Evolutionary conservation across 2,797 vertebrate genomes (phyloP).

Genomic region (Cynopterus sphinx): DNA sequence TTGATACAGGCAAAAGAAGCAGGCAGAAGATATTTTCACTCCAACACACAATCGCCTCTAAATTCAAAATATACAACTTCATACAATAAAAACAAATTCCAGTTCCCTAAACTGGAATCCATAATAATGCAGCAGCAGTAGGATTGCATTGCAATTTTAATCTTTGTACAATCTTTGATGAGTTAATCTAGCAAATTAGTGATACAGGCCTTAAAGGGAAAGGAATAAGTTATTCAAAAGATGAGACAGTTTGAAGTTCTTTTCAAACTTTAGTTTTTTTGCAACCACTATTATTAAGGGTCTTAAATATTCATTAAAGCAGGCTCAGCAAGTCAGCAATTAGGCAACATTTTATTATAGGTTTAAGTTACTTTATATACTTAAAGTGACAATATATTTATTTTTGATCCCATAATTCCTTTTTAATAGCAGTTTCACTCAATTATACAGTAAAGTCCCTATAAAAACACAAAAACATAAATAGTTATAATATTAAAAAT

Average conservation of each 20-base stretch:
- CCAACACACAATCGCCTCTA: background rate
- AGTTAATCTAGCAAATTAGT: background rate
- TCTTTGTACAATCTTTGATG: background rate
- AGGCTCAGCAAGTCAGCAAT: background rate
- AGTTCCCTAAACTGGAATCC: background rate
- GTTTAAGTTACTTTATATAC: background rate
- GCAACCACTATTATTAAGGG: background rate
- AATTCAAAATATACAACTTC: background rate
- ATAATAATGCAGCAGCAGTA: background rate
- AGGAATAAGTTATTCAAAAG: background rate
- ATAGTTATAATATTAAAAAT: background rate
- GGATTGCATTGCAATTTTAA: background rate
- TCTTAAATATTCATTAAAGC: background rate
- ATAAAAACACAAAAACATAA: background rate
- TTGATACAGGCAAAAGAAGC: background rate
- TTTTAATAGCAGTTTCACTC: background rate
- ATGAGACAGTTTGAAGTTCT: background rate
- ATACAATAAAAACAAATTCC: background rate
- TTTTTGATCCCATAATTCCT: background rate
- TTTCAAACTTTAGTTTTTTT: background rate
- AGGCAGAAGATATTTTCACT: background rate
- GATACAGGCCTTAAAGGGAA: background rate
- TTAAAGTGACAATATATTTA: background rate
- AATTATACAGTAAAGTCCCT: background rate
- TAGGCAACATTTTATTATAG: background rate